Evolutionary conservation across 2,888 invertebrate genomes (phyloP), one percentile per base, ranked within the genome.

Genomic region (Drosophila nr. perissopoda): DNA sequence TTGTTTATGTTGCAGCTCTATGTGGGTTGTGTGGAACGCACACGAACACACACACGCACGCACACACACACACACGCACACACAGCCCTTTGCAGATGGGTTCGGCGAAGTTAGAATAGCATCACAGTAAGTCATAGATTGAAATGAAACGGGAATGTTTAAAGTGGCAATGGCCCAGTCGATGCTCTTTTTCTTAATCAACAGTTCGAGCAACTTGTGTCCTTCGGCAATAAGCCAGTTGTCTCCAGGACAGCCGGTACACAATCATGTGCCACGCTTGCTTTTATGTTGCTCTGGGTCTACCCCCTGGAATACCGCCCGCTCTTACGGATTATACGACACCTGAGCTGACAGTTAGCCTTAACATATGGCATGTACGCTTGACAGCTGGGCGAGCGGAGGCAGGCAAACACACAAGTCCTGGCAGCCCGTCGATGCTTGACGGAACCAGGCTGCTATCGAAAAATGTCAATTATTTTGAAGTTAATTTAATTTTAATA

Each of bases 1-100:
- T 79, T 81, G 81, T 81, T 76, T 76, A 64, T 71, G 77, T 46
- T 62, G 67, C 58, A 64, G 51, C 60, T 63, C 61, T 67, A 67
- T 67, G 81, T 66, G 72, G 81, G 64, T 62, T 75, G 69, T 57
- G 49, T 62, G 34, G 54, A 49, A 38, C 62, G 58, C 57, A 61
- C 68, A 49, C 59, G 66, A 29, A 54, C 18, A 40, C 36, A 53
- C 11, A 34, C 27, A 29, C 18, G 53, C 52, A 61, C 40, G 38
- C 18, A 25, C 58, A 31, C 40, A 33, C 18, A 34, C 54, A 21
- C 38, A 49, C 18, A 40, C 10, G n/a, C n/a, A n/a, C n/a, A 18
- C 18, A 27, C 46, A 21, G 7, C 46, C 1, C 21, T 46, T 46
- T 8, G 46, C 27, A 8, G 25, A 33, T 25, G 16, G 16, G 4